These are phyloP conservation scores for Ahaetulla prasina DNA, from an alignment of 2,113 vertebrate genomes.

Conservation along the genomic window DNA sequence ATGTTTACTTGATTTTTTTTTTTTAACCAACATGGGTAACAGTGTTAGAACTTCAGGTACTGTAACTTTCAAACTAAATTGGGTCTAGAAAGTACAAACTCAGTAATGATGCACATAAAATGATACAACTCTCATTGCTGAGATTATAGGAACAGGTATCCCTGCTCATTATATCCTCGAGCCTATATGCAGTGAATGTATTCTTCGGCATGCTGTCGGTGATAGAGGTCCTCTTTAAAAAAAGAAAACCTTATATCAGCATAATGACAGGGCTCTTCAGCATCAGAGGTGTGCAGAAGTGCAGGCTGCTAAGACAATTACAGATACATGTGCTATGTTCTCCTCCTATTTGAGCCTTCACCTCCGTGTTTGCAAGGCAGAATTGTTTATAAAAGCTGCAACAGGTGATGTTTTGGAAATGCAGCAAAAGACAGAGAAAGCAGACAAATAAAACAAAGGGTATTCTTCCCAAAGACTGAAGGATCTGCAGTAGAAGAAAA, in stretches of 20 bases:
- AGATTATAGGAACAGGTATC: neutral
- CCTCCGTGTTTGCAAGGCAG: too few species aligned
- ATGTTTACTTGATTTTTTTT: neutral
- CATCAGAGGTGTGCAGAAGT: neutral
- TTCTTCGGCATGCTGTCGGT: neutral
- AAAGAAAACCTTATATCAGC: neutral
- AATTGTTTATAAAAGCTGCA: too few species aligned
- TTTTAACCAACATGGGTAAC: neutral
- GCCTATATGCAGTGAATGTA: neutral
- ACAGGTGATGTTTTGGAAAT: too few species aligned
- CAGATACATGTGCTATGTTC: too few species aligned
- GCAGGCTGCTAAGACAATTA: too few species aligned
- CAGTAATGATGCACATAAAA: neutral
- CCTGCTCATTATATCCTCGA: neutral
- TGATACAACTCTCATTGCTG: neutral
- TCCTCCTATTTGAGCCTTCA: too few species aligned
- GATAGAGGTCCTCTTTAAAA: neutral
- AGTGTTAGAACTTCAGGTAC: neutral
- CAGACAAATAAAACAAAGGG: too few species aligned
- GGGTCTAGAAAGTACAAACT: neutral
- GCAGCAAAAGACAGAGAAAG: too few species aligned
- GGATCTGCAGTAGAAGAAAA: neutral
- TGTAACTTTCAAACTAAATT: neutral
- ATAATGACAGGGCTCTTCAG: neutral
- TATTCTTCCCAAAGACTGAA: neutral